A percentile compares a stretch with the other conserved stretches of the same genome.
These are phyloP conservation scores for Ophraella communa DNA, from an alignment of 2,888 invertebrate species.

Conservation along the genomic window DNA sequence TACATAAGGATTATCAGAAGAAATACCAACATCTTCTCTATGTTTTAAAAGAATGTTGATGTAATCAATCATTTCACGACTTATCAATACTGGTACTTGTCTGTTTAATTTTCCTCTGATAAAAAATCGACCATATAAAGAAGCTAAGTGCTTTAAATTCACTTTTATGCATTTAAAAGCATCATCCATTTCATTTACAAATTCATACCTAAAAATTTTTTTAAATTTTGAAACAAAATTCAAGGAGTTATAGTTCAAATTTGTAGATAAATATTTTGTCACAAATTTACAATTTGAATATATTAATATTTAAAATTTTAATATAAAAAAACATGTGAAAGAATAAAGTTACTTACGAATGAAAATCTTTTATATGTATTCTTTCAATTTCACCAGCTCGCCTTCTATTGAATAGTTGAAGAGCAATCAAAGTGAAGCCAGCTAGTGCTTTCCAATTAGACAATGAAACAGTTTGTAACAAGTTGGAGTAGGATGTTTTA, in stretches of 20 bases:
- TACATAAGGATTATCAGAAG: constrained; percentile 9
- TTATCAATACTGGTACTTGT: constrained; percentile 13
- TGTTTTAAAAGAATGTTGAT: constrained; percentile 9
- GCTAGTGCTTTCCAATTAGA: too few relatives aligned
- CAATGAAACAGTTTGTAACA: too few relatives aligned
- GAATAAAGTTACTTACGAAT: not conserved
- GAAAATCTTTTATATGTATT: constrained; percentile 13
- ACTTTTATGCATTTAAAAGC: not conserved
- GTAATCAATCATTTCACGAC: not conserved
- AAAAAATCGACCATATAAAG: constrained; percentile 6
- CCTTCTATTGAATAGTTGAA: constrained; percentile 18
- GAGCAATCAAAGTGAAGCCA: constrained; percentile 1
- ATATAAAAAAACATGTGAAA: not conserved
- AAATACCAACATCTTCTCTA: not conserved
- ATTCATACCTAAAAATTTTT: constrained; percentile 1
- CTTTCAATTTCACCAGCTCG: constrained; percentile 11
- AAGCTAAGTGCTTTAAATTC: not conserved
- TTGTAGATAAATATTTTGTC: not conserved
- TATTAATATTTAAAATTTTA: not conserved
- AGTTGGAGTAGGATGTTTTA: too few relatives aligned
- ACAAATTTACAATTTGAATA: not conserved
- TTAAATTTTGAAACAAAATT: not conserved
- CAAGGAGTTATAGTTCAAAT: not conserved
- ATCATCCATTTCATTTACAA: constrained; percentile 5
- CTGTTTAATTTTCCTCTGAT: constrained; percentile 22